Base-by-base conservation (phyloP, 2,888 invertebrate genomes). In the Saturnia pavonia region DNA sequence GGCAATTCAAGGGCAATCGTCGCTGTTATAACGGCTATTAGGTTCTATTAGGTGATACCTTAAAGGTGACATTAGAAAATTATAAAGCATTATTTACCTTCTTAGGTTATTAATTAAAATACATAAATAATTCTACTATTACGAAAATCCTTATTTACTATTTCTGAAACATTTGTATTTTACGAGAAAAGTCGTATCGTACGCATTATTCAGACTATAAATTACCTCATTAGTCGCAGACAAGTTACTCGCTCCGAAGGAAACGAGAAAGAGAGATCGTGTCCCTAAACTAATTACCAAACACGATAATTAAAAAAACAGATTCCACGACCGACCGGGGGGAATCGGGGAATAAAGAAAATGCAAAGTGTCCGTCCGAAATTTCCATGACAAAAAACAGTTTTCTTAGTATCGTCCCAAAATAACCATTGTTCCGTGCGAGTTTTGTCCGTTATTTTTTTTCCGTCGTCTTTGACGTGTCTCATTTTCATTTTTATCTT, bases 241-340 rank as follows among this genome's bases (percentile, higher is more conserved):
- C 92, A 92, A 92, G 91, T 92, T 92, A 88, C 82, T 83, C 82
- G 80, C 80, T 80, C 80, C 83, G 82, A 82, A 86, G 85, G 87
- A 88, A 91, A 85, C 84, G 85, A 27, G 84, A 87, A 85, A 86
- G 88, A 88, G 57, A 87, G 84, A 88, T 91, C 91, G 90, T 90
- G 91, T 88, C 90, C 90, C 88, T 85, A 91, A 94, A 92, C 93
- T 93, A 94, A 94, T 94, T 93, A 92, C 91, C 90, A 93, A 94
- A 92, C 92, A 92, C 91, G 92, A 91, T 92, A 92, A 92, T 94
- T 93, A 93, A 92, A 90, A 92, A 92, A 92, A 91, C 92, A 92
- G 92, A 93, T 91, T 91, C 84, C 88, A 87, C 79, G 85, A 82
- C 82, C 80, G 82, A 78, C 78, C 79, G 80, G 87, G 25, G 57